Evolutionary conservation across 2,797 vertebrate species (phyloP), one percentile per base, ranked within the genome.

Genomic region (Muscicapa comitata): DNA sequence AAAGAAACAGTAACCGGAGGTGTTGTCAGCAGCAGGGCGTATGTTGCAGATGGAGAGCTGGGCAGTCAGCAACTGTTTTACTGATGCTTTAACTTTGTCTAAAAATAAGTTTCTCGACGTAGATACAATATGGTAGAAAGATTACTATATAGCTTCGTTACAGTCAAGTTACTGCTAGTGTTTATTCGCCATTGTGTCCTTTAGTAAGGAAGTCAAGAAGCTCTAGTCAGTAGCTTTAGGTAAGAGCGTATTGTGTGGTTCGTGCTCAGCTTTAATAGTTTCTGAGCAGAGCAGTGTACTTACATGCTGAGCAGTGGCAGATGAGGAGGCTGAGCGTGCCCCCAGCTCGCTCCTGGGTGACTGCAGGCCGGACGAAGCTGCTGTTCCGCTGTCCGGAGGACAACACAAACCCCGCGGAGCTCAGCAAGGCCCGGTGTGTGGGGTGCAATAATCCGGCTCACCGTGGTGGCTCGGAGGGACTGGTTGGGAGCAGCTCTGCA

Each of bases 231-330:
- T 9, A 0, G 6, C 26, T 31, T 28, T 61, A 42, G 15, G 0
- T 26, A 19, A 29, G 11, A 12, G 42, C 8, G 3, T 8, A 1
- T 10, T 18, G 19, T 11, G 24, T 43, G 37, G 53, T 3, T 65
- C 7, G 1, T 7, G 12, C 4, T 40, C 2, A 13, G 17, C 8
- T 50, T 23, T 7, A 24, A 1, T 2, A 26, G 59, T 4, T 58
- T 57, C 35, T 45, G 66, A 35, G 3, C 13, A 55, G 28, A 48
- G 58, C 43, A 15, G 25, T 3, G 7, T 61, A 28, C 61, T 43
- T 43, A 11, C 0, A 4, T 7, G 0, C 10, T 21, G 13, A 9
- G 18, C n/a, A 50, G 5, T 2, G 25, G 33, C 28, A 3, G 53
- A 11, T 5, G 11, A 7, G 25, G 51, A 47, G 59, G 28, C 54